Conservation (phyloP, 2,797 vertebrate genomes). For the Harpagifer antarcticus region DNA sequence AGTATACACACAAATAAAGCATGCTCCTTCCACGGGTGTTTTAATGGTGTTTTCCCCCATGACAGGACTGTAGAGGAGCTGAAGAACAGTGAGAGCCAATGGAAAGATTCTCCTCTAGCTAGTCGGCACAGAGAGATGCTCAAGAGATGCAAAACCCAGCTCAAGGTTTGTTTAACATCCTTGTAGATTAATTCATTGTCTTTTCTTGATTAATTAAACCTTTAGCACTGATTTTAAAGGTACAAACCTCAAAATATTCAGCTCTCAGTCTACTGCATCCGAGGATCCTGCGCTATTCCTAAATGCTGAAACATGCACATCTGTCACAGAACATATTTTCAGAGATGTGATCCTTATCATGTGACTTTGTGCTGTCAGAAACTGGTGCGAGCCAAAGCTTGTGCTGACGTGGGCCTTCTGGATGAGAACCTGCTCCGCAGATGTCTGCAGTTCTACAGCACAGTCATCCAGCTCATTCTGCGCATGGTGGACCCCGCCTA, state of each 20-base stretch:
- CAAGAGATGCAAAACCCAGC: constrained; percentile 98
- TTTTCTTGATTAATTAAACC: constrained; percentile 1
- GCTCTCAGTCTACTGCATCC: not conserved
- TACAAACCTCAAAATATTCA: not conserved
- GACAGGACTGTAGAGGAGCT: constrained; percentile 96
- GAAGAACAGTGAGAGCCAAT: constrained; percentile 97
- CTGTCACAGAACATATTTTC: constrained; percentile 33
- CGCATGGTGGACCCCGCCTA: constrained; percentile 95
- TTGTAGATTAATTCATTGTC: not conserved
- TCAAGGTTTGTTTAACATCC: constrained; percentile 87
- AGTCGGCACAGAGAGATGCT: constrained; percentile 97
- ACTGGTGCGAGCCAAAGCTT: constrained; percentile 98
- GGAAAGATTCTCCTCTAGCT: constrained; percentile 97
- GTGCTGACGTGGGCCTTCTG: constrained; percentile 96
- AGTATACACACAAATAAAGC: not conserved
- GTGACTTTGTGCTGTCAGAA: constrained; percentile 86
- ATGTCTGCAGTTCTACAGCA: constrained; percentile 98
- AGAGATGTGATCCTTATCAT: constrained; percentile 45
- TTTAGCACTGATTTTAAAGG: constrained; percentile 1
- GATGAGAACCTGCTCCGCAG: constrained; percentile 97
- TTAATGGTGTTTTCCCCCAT: constrained; percentile 35
- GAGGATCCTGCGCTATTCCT: not conserved
- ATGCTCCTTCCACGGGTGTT: not conserved
- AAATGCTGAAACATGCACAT: constrained; percentile 27
- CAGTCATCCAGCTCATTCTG: constrained; percentile 97